Evolutionary conservation across 2,888 invertebrate genomes (phyloP), one percentile per base, ranked within the genome.

Genomic region (Phasia obesa): DNA sequence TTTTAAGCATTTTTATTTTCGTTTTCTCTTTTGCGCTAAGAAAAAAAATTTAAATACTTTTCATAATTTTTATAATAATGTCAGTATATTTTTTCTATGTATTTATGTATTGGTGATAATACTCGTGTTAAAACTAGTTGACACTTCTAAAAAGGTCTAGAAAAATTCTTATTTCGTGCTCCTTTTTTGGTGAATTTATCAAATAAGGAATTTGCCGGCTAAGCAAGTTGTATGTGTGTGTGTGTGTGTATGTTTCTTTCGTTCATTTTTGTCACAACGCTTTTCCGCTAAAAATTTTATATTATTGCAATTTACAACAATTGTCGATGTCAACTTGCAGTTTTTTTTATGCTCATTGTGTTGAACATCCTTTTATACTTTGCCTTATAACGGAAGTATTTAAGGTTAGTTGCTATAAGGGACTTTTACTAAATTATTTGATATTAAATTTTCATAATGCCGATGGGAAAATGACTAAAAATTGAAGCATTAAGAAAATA

Each of bases 281-380:
- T 47, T 69, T 55, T 35, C 47, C 44, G 53, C 53, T 60, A 27
- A 55, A 62, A 47, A 47, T 80, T 60, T 74, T 44, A 31, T 74
- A 42, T 74, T 62, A 62, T 25, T 69, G 69, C 55, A 69, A 80
- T 80, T 74, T 74, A 74, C 47, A 74, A 49, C 62, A 80, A 64
- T 74, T 80, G 67, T 64, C 62, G 74, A 53, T 80, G 79, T 74
- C 74, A 60, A 74, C 42, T 74, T 38, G n/a, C 53, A 35, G 11
- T 19, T 23, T 42, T 53, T 25, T 23, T 47, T 47, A n/a, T 42
- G 49, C n/a, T 57, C 57, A 23, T 25, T 76, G 55, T 64, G 31
- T 17, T 44, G 35, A 49, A 17, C 23, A 38, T 15, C 57, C 60
- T 55, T 53, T 69, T 62, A 44, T 47, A 31, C 38, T 53, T 42